Percentiles rank a stretch among this genome's conserved stretches.
Evolutionary conservation across 2,888 invertebrate genomes (phyloP).

Genomic region (Mimumesa dahlbomi): DNA sequence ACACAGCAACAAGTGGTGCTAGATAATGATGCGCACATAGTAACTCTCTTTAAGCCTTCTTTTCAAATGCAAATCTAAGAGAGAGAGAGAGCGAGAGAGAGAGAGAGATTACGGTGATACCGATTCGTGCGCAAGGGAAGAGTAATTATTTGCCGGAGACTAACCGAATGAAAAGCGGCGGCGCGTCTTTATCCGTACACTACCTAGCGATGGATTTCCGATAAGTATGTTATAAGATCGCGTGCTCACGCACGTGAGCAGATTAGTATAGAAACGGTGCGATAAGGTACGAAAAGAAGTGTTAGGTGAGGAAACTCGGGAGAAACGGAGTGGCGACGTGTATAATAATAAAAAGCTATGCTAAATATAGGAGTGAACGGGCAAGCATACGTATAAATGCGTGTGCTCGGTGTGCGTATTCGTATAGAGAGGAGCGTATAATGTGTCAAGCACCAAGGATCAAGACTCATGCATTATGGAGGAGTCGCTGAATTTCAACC

Average conservation of each 20-base stretch:
- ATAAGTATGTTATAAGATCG: too few species aligned
- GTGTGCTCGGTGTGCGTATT: conserved; percentile 15
- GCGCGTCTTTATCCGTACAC: too few species aligned
- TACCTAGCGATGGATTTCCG: too few species aligned
- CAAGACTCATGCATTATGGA: conserved; percentile 37
- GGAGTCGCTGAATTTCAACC: conserved; percentile 23
- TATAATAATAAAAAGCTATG: conserved; percentile 60
- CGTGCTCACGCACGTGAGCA: too few species aligned
- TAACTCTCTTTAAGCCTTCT: too few species aligned
- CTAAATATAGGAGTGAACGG: conserved; percentile 75
- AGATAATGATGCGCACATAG: conserved; percentile 29
- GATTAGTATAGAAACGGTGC: too few species aligned
- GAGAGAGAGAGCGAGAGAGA: too few species aligned
- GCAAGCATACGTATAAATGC: conserved; percentile 47
- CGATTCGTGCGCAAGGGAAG: too few species aligned
- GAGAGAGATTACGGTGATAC: too few species aligned
- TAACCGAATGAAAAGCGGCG: too few species aligned
- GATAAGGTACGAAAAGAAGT: not conserved
- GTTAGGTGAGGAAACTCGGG: not conserved
- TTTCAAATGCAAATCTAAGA: too few species aligned
- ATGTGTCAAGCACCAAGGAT: conserved; percentile 2
- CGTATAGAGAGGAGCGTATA: conserved; percentile 7
- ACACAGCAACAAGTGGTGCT: conserved; percentile 59
- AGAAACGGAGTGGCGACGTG: conserved; percentile 19
- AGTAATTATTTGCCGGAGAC: too few species aligned